Conservation (phyloP, 2,797 vertebrate species). For the Nyctibius grandis region DNA sequence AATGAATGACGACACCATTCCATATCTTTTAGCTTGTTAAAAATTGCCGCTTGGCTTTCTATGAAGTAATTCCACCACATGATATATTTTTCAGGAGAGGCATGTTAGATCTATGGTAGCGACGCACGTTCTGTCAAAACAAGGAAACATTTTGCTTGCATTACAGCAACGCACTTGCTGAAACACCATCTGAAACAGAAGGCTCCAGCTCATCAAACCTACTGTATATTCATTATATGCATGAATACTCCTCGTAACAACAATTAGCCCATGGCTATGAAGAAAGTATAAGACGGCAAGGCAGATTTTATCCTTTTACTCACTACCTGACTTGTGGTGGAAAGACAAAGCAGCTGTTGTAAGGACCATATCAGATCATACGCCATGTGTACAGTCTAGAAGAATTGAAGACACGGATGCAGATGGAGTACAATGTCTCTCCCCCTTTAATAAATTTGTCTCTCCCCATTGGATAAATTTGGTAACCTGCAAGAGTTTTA, state of each 20-base stretch:
- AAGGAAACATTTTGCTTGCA: slow-evolving; percentile 1
- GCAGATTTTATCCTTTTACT: not conserved
- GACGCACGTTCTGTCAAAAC: not conserved
- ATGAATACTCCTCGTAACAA: not conserved
- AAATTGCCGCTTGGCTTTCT: not conserved
- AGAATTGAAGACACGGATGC: not conserved
- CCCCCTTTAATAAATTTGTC: not conserved
- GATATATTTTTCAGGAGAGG: not conserved
- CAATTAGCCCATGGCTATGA: not conserved
- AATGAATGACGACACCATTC: not conserved
- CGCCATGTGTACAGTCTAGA: rapidly evolving
- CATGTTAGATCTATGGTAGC: not conserved
- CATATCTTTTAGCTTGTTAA: not conserved
- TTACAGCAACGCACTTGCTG: not conserved
- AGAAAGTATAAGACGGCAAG: not conserved
- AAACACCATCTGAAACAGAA: not conserved
- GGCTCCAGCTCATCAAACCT: not conserved
- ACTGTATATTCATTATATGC: not conserved
- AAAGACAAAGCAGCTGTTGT: not conserved
- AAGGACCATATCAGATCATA: not conserved
- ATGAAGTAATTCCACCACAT: not conserved
- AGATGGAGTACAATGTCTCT: not conserved
- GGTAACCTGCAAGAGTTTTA: not conserved
- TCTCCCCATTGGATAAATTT: not conserved
- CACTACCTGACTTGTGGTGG: not conserved